Percentiles rank a stretch among this genome's conserved stretches.
These are phyloP conservation scores for Anoplophora glabripennis DNA, from an alignment of 1,140 invertebrate species.

Conservation along the genomic window DNA sequence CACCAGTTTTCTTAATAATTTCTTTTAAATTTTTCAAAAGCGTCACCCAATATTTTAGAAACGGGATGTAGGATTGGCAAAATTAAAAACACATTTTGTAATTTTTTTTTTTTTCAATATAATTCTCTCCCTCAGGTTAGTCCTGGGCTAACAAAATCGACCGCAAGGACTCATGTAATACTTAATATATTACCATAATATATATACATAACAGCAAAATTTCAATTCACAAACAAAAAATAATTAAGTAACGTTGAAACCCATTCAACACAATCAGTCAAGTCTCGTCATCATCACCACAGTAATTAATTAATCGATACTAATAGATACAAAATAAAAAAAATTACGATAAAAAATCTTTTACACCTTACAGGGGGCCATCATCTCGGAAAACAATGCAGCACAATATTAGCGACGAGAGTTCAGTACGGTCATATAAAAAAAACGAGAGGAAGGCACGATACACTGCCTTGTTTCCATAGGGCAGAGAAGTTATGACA, in stretches of 20 bases:
- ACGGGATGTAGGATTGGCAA: not conserved
- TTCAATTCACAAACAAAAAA: conserved; percentile 33
- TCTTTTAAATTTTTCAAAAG: too few relatives aligned
- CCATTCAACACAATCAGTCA: conserved; percentile 28
- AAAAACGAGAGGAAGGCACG: conserved; percentile 44
- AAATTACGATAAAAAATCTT: conserved; percentile 26
- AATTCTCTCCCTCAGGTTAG: conserved; percentile 48
- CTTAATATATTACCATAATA: conserved; percentile 20
- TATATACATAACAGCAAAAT: conserved; percentile 39
- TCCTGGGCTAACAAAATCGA: conserved; percentile 48
- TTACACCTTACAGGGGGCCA: conserved; percentile 16
- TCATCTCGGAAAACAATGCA: conserved; percentile 11
- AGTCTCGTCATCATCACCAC: conserved; percentile 12
- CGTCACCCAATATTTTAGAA: too few relatives aligned
- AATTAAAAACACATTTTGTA: not conserved
- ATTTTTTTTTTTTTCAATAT: conserved; percentile 37
- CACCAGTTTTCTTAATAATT: too few relatives aligned
- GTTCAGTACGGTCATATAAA: conserved; percentile 43
- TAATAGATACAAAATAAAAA: conserved; percentile 26
- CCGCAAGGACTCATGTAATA: conserved; percentile 45
- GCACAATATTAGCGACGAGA: conserved; percentile 17
- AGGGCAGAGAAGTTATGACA: conserved; percentile 47
- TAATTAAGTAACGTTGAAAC: conserved; percentile 30
- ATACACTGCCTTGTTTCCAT: conserved; percentile 39
- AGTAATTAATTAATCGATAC: conserved; percentile 4